Conservation (phyloP, 2,113 vertebrate genomes). For the Parus major region DNA sequence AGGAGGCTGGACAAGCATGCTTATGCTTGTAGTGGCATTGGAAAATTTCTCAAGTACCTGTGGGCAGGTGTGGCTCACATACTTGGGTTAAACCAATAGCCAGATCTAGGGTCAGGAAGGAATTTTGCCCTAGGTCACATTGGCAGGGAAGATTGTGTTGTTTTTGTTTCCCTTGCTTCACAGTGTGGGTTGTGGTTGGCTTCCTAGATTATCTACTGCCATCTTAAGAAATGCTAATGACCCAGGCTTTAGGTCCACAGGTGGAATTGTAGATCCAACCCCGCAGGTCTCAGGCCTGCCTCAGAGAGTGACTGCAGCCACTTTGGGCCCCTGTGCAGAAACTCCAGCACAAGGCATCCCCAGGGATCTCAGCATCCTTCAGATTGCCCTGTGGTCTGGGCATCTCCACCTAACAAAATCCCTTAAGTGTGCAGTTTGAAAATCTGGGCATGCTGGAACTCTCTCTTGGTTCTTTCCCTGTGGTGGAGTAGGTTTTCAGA, state of each 20-base stretch:
- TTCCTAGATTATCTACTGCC: slow-evolving; percentile 10
- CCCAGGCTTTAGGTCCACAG: not conserved
- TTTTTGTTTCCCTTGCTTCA: slow-evolving; percentile 25
- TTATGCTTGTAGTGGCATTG: slow-evolving; percentile 54
- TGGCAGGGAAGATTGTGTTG: slow-evolving; percentile 5
- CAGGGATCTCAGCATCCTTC: not conserved
- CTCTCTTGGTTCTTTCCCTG: not conserved
- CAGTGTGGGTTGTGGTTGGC: not conserved
- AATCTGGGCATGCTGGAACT: not conserved
- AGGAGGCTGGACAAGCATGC: slow-evolving; percentile 48
- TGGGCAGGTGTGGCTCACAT: slow-evolving; percentile 60
- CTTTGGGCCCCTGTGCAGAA: not conserved
- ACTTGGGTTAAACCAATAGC: slow-evolving; percentile 29
- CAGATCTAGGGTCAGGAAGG: slow-evolving; percentile 62
- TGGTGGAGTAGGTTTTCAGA: not conserved
- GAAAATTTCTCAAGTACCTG: slow-evolving; percentile 60
- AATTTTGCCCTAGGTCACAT: slow-evolving; percentile 58
- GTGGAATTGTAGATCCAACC: not conserved
- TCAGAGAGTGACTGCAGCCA: not conserved
- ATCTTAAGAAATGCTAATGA: slow-evolving; percentile 24
- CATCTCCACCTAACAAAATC: not conserved
- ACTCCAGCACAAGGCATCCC: not conserved
- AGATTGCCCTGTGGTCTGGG: not conserved
- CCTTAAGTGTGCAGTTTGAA: not conserved
- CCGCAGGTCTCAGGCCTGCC: not conserved